Percentiles rank a stretch among this genome's conserved stretches.
Evolutionary conservation across 2,113 vertebrate genomes (phyloP).

Genomic region (Microtus pennsylvanicus): DNA sequence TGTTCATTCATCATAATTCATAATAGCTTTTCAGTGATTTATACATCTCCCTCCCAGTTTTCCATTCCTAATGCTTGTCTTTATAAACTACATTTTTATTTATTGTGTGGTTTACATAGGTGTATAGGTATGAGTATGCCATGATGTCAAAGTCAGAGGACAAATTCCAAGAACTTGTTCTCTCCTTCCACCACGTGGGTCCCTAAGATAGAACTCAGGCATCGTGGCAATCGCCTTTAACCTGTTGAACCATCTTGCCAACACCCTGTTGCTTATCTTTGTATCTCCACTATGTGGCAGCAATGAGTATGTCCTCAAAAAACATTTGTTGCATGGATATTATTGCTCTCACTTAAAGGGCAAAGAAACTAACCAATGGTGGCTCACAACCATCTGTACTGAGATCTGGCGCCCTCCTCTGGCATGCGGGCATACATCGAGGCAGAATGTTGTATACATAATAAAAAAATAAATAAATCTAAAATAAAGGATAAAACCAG

Average conservation of each 20-base stretch:
- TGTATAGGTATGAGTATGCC: background rate
- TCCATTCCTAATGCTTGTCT: background rate
- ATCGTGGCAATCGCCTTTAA: background rate
- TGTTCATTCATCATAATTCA: slow-evolving; percentile 17
- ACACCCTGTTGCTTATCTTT: background rate
- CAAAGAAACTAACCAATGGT: slow-evolving; percentile 9
- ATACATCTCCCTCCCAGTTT: background rate
- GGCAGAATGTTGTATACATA: no score
- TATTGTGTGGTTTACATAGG: background rate
- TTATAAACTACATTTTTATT: background rate
- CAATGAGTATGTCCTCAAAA: slow-evolving; percentile 42
- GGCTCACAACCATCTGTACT: no score
- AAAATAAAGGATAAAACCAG: background rate
- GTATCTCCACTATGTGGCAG: background rate
- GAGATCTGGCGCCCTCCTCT: no score
- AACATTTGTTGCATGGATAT: slow-evolving; percentile 32
- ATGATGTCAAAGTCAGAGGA: background rate
- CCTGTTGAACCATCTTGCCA: background rate
- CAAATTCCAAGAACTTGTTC: background rate
- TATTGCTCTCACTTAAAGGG: slow-evolving; percentile 28
- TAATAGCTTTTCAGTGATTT: slow-evolving; percentile 38
- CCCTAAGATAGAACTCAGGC: background rate
- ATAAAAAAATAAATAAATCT: no score
- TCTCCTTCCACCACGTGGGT: background rate
- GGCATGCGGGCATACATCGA: no score